Evolutionary conservation across 2,113 vertebrate genomes (phyloP).

Genomic region (Microcebus lehilahytsara): DNA sequence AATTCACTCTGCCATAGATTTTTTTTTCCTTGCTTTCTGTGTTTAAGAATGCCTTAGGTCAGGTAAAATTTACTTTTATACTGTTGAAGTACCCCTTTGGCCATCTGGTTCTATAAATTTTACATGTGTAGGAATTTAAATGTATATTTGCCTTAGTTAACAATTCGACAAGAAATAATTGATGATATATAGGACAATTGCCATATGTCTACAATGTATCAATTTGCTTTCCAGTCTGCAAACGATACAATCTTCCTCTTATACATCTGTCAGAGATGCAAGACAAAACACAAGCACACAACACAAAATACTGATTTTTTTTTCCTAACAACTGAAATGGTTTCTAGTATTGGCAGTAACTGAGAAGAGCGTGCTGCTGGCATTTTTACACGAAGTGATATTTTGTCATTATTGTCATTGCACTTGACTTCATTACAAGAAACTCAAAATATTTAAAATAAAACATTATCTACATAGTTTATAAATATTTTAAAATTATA

Average conservation of each 20-base stretch:
- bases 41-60: background rate
- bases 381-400: background rate
- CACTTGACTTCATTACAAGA: constrained; percentile 43
- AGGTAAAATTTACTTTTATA: background rate
- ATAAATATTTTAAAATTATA: constrained; percentile 45
- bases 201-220: background rate
- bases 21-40: too few species aligned
- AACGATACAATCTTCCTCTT: background rate
- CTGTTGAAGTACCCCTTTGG: background rate
- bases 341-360: background rate
- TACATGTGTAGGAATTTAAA: background rate
- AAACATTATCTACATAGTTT: background rate
- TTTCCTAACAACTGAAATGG: background rate
- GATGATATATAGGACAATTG: background rate
- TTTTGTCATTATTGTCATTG: background rate
- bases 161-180: background rate
- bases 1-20: background rate
- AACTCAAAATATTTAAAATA: constrained; percentile 36
- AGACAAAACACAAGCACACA: background rate
- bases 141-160: background rate
- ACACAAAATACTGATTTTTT: background rate
- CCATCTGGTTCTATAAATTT: background rate
- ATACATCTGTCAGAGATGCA: background rate
- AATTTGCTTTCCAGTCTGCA: background rate
- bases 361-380: background rate